These are phyloP conservation scores for Zeugodacus cucurbitae DNA, from an alignment of 1,140 invertebrate genomes.

Conservation along the genomic window DNA sequence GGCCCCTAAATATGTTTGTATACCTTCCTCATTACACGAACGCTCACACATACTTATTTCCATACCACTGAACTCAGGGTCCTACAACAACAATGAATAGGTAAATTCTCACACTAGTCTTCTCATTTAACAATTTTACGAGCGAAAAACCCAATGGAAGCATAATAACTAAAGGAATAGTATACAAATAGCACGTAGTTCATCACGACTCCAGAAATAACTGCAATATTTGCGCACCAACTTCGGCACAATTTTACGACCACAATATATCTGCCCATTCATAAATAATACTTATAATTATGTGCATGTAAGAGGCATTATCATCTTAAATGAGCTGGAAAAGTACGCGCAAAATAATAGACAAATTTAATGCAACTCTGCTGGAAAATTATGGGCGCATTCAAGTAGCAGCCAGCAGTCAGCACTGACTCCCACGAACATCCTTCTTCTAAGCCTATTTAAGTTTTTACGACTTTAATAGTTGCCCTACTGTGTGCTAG, in stretches of 20 bases:
- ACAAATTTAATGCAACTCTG: background rate
- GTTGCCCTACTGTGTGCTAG: background rate
- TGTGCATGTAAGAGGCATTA: background rate
- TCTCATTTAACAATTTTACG: background rate
- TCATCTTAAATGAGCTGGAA: constrained; percentile 10
- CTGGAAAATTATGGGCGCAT: background rate
- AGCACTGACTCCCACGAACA: background rate
- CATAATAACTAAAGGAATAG: background rate
- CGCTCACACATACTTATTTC: no score
- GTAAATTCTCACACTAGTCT: background rate
- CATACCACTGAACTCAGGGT: no score
- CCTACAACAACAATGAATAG: no score
- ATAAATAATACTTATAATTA: constrained; percentile 35
- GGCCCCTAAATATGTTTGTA: no score
- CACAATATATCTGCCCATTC: background rate
- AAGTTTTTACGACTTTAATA: constrained; percentile 25
- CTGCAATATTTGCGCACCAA: background rate
- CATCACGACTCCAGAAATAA: background rate
- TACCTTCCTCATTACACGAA: no score
- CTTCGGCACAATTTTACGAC: background rate
- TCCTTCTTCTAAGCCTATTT: background rate
- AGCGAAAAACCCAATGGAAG: background rate
- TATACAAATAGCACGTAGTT: background rate
- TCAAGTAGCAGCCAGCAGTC: background rate
- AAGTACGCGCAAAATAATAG: background rate